A percentile compares a stretch with the other conserved stretches of the same genome.
Evolutionary conservation across 2,888 invertebrate genomes (phyloP).

Genomic region (Ditylenchus weischeri): DNA sequence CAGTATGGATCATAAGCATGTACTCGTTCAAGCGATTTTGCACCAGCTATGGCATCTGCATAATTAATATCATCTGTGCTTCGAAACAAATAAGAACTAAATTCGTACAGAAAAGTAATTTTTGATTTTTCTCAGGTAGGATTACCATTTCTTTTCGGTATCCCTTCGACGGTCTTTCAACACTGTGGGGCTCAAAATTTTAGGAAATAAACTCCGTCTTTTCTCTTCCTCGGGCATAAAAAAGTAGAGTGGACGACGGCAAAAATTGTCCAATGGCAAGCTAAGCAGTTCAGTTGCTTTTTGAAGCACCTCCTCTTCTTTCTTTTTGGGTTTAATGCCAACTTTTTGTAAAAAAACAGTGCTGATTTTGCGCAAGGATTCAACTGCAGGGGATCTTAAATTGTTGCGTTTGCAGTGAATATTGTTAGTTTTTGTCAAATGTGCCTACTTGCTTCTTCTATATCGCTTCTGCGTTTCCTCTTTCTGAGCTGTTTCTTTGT

Average conservation of each 20-base stretch:
- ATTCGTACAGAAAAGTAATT: neutral
- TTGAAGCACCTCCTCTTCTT: conserved; percentile 33
- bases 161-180: conserved; percentile 28
- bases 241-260: conserved; percentile 42
- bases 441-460: conserved; percentile 18
- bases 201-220: conserved; percentile 14
- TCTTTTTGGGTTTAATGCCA: conserved; percentile 40
- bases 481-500: conserved; percentile 10
- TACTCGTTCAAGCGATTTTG: conserved; percentile 22
- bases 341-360: conserved; percentile 45
- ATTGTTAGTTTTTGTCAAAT: neutral
- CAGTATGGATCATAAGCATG: conserved; percentile 56
- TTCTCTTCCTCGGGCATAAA: conserved; percentile 8
- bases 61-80: conserved; percentile 34
- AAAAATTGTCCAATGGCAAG: conserved; percentile 38
- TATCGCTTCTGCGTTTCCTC: conserved; percentile 10
- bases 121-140: neutral
- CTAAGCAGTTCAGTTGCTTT: conserved; percentile 36
- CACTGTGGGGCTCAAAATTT: conserved; percentile 27
- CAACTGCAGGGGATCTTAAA: conserved; percentile 52
- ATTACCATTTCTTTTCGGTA: conserved; percentile 17
- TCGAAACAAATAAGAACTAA: conserved; percentile 50
- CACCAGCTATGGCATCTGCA: conserved; percentile 24
- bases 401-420: neutral
- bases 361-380: conserved; percentile 48